Conservation (phyloP, 2,113 vertebrate genomes). For the Mionectes macconnelli region DNA sequence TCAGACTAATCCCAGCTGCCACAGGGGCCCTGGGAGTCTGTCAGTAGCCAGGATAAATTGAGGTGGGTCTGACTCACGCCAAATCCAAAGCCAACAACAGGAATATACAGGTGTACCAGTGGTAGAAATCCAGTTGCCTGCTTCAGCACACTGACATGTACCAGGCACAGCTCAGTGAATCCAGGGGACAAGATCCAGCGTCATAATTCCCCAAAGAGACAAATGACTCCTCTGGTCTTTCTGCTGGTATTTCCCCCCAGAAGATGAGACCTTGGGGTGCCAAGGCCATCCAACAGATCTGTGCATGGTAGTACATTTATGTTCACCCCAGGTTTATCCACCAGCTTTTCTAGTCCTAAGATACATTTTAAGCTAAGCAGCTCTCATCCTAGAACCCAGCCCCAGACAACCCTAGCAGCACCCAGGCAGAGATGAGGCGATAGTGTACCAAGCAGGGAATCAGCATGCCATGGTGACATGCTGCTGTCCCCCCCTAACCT, state of each 20-base stretch:
- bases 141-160: background rate
- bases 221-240: background rate
- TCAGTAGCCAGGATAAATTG: background rate
- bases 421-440: background rate
- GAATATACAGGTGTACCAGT: background rate
- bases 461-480: fast-evolving
- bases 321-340: background rate
- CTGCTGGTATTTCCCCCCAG: background rate
- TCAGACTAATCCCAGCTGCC: constrained; percentile 9
- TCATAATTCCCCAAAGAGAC: background rate
- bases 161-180: background rate
- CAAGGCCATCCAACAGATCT: background rate
- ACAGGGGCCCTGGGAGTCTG: background rate
- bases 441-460: background rate
- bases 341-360: background rate
- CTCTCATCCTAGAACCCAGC: background rate
- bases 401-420: background rate
- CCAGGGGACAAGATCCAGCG: background rate
- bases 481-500: background rate
- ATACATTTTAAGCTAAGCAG: background rate
- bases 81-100: background rate
- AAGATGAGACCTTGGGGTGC: background rate
- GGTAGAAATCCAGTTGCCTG: background rate
- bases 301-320: background rate
- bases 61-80: background rate